Base-by-base conservation (phyloP, 2,888 invertebrate species). In the Fragum fragum region DNA sequence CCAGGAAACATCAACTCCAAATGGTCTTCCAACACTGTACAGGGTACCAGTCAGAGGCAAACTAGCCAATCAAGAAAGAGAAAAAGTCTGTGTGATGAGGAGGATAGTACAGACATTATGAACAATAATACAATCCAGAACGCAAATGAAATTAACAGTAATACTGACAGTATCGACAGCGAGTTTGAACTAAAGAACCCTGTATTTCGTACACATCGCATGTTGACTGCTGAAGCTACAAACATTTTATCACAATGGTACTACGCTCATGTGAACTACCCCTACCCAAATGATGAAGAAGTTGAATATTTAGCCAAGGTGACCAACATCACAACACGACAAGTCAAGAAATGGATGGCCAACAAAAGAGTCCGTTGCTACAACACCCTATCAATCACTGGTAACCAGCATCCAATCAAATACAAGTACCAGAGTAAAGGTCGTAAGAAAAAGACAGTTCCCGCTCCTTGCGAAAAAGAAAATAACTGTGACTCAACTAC, bases 281-380 rank as follows among this genome's bases (percentile, higher is more conserved):
- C 93, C 0, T 93, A 93, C 79, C 92, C 93, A 6, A 85, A 86
- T 9, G 90, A 91, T n/a, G 83, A 87, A 14, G 89, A 90, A 29
- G 90, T 92, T 0, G 77, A 86, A 32, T 79, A 83, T 16, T 79
- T 93, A 5, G 87, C 90, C 0, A 66, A 79, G 9, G 57, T 72
- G 7, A 90, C 90, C 7, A 88, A 88, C 23, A 87, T 92, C 53
- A 90, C 88, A 5, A 77, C 70, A 3, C 82, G 86, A 21, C 93
- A 93, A 81, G 91, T 93, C 36, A 91, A 92, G 85, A 93, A 93
- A 77, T 93, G 93, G 93, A 90, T 93, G 90, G 92, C 92, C 21
- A 93, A 93, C 86, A 92, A 91, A 78, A 87, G 93, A 39, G 92
- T 92, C 6, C 87, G 93, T 0, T 90, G 90, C 32, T 91, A 79